These are phyloP conservation scores for Leptarthrus brevirostris DNA, from an alignment of 2,888 invertebrate species.

Conservation along the genomic window DNA sequence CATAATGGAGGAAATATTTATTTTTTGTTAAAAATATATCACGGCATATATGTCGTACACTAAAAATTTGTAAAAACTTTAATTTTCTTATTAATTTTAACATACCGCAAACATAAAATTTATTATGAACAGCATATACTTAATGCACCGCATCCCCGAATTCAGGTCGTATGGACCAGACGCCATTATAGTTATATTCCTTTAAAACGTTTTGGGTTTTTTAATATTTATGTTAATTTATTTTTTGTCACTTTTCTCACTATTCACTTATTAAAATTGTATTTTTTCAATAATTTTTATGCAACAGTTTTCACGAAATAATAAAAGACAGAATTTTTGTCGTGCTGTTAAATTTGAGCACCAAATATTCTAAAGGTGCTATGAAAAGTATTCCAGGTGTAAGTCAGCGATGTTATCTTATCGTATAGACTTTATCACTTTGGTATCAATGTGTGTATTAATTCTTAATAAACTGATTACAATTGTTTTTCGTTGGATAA, in stretches of 20 bases:
- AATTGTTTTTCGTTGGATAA: conserved; percentile 15
- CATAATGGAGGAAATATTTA: too few relatives aligned
- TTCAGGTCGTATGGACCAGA: conserved; percentile 67
- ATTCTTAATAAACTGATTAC: conserved; percentile 28
- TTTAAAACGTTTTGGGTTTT: conserved; percentile 55
- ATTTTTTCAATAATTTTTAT: background rate
- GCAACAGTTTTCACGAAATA: background rate
- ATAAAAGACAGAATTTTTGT: background rate
- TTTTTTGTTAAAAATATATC: too few relatives aligned
- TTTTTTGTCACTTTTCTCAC: too few relatives aligned
- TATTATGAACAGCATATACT: conserved; percentile 80
- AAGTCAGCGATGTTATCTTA: conserved; percentile 13
- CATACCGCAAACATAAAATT: conserved; percentile 74
- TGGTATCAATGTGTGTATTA: conserved; percentile 37
- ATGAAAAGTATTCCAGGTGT: background rate
- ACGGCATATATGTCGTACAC: too few relatives aligned
- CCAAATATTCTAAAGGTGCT: background rate
- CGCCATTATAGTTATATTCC: conserved; percentile 50
- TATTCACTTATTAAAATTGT: background rate
- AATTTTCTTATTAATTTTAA: too few relatives aligned
- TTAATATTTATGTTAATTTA: background rate
- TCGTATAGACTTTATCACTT: conserved; percentile 2
- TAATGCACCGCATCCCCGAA: conserved; percentile 79
- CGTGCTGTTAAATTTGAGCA: too few relatives aligned
- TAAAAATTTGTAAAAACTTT: too few relatives aligned